phyloP scores from a whole-genome alignment of 2,888 invertebrate species.

The Pheosia tremula region DNA sequence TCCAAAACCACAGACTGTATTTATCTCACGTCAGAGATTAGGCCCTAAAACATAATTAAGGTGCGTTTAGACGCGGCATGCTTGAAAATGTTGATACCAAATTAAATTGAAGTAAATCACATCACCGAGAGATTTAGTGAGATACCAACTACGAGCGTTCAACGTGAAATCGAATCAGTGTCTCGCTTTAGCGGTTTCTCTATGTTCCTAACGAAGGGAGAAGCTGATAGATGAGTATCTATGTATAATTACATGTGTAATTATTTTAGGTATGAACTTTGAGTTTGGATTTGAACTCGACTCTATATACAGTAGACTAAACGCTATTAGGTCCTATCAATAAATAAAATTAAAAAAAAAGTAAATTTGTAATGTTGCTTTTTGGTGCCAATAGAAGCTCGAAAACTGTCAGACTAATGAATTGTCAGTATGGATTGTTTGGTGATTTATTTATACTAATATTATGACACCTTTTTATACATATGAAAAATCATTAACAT shows the following conservation, averaged over 20 bases:
- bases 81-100: slow-evolving; percentile 65
- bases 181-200: slow-evolving; percentile 70
- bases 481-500: too few species aligned
- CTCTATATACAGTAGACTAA: too few species aligned
- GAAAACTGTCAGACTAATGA: not conserved
- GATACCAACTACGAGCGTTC: slow-evolving; percentile 60
- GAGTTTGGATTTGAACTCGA: too few species aligned
- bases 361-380: not conserved
- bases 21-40: slow-evolving; percentile 34
- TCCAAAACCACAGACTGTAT: slow-evolving; percentile 24
- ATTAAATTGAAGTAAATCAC: slow-evolving; percentile 83
- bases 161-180: slow-evolving; percentile 77
- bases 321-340: too few species aligned
- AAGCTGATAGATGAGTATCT: slow-evolving; percentile 25
- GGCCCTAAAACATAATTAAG: slow-evolving; percentile 69
- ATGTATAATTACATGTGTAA: slow-evolving; percentile 1
- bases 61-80: slow-evolving; percentile 62
- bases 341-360: not conserved
- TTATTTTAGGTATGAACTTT: not conserved
- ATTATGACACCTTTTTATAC: too few species aligned
- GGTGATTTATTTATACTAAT: not conserved
- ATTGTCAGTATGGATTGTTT: not conserved
- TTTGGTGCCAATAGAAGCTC: not conserved
- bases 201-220: slow-evolving; percentile 50
- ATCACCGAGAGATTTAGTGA: slow-evolving; percentile 76